A percentile compares a stretch with the other conserved stretches of the same genome.
Conservation (phyloP, 2,113 vertebrate species). For the Onychostoma macrolepis region DNA sequence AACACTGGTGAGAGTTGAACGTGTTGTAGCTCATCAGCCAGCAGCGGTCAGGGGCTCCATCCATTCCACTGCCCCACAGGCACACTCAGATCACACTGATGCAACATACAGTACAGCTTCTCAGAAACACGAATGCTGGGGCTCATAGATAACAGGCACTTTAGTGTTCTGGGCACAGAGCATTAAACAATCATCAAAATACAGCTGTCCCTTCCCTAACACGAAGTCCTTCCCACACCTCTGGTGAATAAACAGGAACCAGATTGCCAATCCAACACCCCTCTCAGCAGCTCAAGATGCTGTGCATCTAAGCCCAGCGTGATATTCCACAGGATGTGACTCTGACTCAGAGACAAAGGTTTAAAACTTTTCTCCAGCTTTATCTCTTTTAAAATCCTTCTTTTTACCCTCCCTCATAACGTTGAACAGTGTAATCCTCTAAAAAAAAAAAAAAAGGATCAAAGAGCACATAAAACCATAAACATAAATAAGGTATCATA, state of each 20-base stretch:
- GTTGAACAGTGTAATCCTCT: background rate
- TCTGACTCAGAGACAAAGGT: slow-evolving; percentile 44
- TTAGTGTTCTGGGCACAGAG: slow-evolving; percentile 47
- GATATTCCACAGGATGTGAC: slow-evolving; percentile 51
- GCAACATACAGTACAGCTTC: slow-evolving; percentile 27
- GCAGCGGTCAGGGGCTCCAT: slow-evolving; percentile 35
- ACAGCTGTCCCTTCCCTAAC: slow-evolving; percentile 49
- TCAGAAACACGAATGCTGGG: slow-evolving; percentile 43
- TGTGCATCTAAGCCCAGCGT: slow-evolving; percentile 42
- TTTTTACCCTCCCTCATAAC: background rate
- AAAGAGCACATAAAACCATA: slow-evolving; percentile 4
- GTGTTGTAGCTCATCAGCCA: slow-evolving; percentile 30
- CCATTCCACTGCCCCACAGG: slow-evolving; percentile 32
- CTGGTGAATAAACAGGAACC: slow-evolving; percentile 52
- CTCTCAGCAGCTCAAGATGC: slow-evolving; percentile 54
- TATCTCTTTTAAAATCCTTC: slow-evolving; percentile 23
- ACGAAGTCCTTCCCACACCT: slow-evolving; percentile 50
- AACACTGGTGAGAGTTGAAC: slow-evolving; percentile 29
- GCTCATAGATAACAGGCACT: slow-evolving; percentile 44
- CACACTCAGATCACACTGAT: background rate
- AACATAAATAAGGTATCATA: slow-evolving; percentile 38
- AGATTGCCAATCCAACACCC: slow-evolving; percentile 57
- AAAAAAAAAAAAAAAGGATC: slow-evolving; percentile 13
- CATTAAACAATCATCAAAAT: slow-evolving; percentile 44
- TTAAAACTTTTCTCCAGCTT: slow-evolving; percentile 19